These are phyloP conservation scores for Sciurus carolinensis DNA, from an alignment of 2,797 vertebrate genomes.

Conservation along the genomic window DNA sequence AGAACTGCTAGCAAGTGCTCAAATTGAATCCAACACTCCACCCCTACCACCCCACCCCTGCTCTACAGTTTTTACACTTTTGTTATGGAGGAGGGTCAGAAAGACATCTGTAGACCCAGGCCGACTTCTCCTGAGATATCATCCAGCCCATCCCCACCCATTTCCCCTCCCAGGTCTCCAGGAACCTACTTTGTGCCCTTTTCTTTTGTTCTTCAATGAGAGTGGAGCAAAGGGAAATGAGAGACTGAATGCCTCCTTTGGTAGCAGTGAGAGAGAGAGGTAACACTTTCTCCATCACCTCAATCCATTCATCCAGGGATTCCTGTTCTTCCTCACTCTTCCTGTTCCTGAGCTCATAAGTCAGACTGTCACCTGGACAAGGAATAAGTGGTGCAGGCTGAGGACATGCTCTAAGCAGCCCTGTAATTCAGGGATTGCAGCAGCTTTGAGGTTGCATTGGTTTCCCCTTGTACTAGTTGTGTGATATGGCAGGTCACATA, in stretches of 20 bases:
- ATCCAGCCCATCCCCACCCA: not conserved
- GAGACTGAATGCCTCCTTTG: slow-evolving; percentile 77
- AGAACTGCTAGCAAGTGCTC: not conserved
- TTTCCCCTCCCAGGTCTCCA: not conserved
- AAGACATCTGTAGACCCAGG: not conserved
- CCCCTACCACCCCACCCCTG: not conserved
- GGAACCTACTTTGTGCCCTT: slow-evolving; percentile 79
- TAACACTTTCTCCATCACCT: slow-evolving; percentile 80
- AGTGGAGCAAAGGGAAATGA: slow-evolving; percentile 81
- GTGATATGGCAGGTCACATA: not conserved
- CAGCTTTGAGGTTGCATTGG: not conserved
- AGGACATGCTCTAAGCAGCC: not conserved
- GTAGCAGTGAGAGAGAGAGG: slow-evolving; percentile 79
- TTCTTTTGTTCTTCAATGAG: slow-evolving; percentile 82
- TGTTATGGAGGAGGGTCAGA: not conserved
- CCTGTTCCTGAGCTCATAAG: slow-evolving; percentile 70
- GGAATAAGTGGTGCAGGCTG: not conserved
- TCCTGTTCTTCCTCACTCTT: slow-evolving; percentile 74
- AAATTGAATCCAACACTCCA: not conserved
- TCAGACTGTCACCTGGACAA: slow-evolving; percentile 80
- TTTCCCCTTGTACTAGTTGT: slow-evolving; percentile 27
- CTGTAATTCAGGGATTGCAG: not conserved
- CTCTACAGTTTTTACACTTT: not conserved
- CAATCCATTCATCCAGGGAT: slow-evolving; percentile 76
- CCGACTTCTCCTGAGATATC: not conserved